Conservation (phyloP, 35 echinoderm and acorn worm genomes). For the Apostichopus parvimensis region DNA sequence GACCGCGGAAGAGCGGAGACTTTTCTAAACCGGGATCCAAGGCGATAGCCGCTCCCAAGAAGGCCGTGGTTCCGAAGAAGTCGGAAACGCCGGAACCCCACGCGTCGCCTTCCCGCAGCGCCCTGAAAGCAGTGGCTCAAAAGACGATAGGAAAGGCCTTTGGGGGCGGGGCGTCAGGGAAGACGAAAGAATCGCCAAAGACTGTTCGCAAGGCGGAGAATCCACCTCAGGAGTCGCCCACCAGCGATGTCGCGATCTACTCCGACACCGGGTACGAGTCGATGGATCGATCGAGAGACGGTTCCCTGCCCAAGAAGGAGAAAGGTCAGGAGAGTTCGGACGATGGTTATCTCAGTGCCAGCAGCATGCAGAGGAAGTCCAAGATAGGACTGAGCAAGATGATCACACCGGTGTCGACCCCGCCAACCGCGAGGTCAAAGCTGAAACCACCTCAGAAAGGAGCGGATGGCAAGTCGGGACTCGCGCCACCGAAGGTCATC, state of each 20-base stretch:
- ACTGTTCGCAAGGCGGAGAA: slow-evolving; percentile 33
- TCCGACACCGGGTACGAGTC: slow-evolving; percentile 60
- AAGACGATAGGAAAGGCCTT: slow-evolving; percentile 80
- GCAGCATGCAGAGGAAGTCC: slow-evolving; percentile 34
- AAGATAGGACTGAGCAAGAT: slow-evolving; percentile 51
- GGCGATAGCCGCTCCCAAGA: slow-evolving; percentile 49
- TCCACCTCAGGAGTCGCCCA: slow-evolving; percentile 22
- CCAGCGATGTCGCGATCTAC: slow-evolving; percentile 49
- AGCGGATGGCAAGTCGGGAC: not conserved
- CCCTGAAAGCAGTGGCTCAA: slow-evolving; percentile 79
- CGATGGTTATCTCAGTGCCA: slow-evolving; percentile 55
- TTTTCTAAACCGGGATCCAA: slow-evolving; percentile 29
- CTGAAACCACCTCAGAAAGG: slow-evolving; percentile 45
- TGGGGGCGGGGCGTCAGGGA: slow-evolving; percentile 51
- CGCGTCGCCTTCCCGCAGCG: slow-evolving; percentile 66
- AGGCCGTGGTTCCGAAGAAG: slow-evolving; percentile 14
- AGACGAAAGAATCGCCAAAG: slow-evolving; percentile 67
- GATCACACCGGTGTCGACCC: not conserved
- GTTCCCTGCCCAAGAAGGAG: slow-evolving; percentile 33
- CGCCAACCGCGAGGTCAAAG: slow-evolving; percentile 8
- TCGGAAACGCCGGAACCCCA: slow-evolving; percentile 18
- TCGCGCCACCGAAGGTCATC: slow-evolving; percentile 28
- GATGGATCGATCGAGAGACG: slow-evolving; percentile 47
- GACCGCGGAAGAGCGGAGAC: slow-evolving; percentile 56
- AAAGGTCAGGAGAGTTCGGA: slow-evolving; percentile 46